These are phyloP conservation scores for Schizothorax lantsangensis DNA, from an alignment of 2,797 vertebrate genomes.

Conservation along the genomic window DNA sequence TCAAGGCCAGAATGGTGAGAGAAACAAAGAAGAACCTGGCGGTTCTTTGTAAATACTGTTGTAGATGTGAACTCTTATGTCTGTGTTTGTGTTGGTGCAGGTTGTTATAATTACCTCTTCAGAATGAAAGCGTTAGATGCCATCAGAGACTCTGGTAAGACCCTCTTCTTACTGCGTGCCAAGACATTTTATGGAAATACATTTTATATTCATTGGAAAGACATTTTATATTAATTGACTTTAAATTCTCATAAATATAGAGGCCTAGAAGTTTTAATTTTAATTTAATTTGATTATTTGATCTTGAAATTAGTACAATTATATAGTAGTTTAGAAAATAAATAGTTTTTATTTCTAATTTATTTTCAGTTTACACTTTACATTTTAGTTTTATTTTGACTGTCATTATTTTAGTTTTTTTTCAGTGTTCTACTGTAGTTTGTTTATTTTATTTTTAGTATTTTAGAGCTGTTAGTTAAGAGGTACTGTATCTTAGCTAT, in stretches of 20 bases:
- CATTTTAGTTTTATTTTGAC: not conserved
- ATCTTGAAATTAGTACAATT: not conserved
- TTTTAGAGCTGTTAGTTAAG: not conserved
- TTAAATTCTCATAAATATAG: not conserved
- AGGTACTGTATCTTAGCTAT: not conserved
- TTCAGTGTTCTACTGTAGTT: not conserved
- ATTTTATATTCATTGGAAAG: not conserved
- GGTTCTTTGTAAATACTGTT: not conserved
- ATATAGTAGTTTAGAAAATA: not conserved
- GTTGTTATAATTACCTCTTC: conserved; percentile 88
- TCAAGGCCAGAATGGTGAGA: conserved; percentile 72
- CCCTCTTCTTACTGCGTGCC: not conserved
- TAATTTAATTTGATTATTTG: not conserved
- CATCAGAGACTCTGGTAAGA: conserved; percentile 86
- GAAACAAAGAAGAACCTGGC: not conserved
- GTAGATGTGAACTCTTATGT: not conserved
- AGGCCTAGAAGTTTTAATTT: not conserved
- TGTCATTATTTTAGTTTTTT: not conserved
- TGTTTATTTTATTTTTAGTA: not conserved
- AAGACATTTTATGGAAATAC: not conserved
- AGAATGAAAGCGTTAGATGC: conserved; percentile 96
- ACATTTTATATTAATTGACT: not conserved
- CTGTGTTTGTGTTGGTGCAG: conserved; percentile 70
- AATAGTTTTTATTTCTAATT: not conserved
- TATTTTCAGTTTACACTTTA: not conserved